Conservation (phyloP, 2,888 invertebrate genomes). For the Acronicta aceris region DNA sequence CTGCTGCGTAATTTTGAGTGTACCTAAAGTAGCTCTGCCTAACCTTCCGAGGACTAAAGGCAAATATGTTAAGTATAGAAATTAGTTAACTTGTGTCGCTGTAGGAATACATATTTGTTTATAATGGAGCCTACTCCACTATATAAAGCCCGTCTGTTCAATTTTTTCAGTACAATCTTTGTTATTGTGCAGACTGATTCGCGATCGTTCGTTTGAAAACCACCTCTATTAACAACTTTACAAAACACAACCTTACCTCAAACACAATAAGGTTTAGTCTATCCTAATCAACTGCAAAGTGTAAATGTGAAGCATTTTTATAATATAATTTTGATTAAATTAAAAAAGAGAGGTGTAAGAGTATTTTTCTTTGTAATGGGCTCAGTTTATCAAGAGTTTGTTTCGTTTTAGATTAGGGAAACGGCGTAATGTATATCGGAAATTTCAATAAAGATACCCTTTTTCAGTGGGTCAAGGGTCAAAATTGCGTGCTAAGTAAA, state of each 20-base stretch:
- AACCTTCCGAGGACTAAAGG: too few species aligned
- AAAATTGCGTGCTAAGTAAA: conserved; percentile 17
- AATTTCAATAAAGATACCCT: conserved; percentile 25
- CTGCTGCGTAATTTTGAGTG: too few species aligned
- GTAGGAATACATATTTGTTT: too few species aligned
- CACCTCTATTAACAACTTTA: conserved; percentile 9
- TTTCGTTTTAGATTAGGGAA: conserved; percentile 26
- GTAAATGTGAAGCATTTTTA: conserved; percentile 49
- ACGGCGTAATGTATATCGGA: conserved; percentile 24
- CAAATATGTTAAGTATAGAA: too few species aligned
- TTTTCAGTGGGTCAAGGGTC: conserved; percentile 25
- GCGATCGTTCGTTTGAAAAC: conserved; percentile 53
- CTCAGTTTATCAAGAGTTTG: conserved; percentile 44
- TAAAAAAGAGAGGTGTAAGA: conserved; percentile 55
- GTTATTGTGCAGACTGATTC: conserved; percentile 65
- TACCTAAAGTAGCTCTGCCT: too few species aligned
- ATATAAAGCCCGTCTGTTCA: conserved; percentile 21
- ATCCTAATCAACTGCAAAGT: neutral
- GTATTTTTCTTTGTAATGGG: conserved; percentile 62
- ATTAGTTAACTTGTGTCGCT: too few species aligned
- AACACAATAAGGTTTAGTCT: conserved; percentile 19
- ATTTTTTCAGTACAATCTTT: conserved; percentile 60
- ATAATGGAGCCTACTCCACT: conserved; percentile 42
- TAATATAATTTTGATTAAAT: conserved; percentile 65
- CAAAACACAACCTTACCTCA: conserved; percentile 14